A percentile compares a stretch with the other conserved stretches of the same genome.
These are phyloP conservation scores for Enteromius thamalakanensis DNA, from an alignment of 2,797 vertebrate genomes.

Conservation along the genomic window DNA sequence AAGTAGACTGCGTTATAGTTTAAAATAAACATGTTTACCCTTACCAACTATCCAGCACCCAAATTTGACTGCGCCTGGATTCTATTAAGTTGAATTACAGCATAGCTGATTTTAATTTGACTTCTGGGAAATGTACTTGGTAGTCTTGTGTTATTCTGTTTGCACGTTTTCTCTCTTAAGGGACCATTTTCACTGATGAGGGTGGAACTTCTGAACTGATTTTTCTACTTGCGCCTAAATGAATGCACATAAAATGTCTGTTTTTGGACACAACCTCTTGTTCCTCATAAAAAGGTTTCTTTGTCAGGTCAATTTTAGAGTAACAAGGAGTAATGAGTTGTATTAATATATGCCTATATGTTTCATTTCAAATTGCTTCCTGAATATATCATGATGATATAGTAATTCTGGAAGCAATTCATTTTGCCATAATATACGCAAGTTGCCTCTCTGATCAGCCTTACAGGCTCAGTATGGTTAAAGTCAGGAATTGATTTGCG, in stretches of 20 bases:
- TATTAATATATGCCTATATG: neutral
- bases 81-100: neutral
- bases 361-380: slow-evolving; percentile 18
- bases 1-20: neutral
- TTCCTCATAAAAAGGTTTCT: neutral
- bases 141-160: slow-evolving; percentile 22
- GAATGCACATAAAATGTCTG: neutral
- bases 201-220: neutral
- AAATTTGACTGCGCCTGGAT: neutral
- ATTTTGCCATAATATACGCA: neutral
- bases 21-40: neutral
- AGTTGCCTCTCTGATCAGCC: slow-evolving; percentile 4
- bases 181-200: slow-evolving; percentile 17
- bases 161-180: slow-evolving; percentile 19
- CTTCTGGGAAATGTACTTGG: slow-evolving; percentile 23
- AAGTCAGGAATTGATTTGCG: slow-evolving; percentile 6
- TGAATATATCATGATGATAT: slow-evolving; percentile 24
- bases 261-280: neutral
- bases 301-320: slow-evolving; percentile 24
- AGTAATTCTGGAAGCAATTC: slow-evolving; percentile 15
- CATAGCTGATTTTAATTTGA: slow-evolving; percentile 32
- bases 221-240: neutral
- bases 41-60: neutral
- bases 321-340: neutral
- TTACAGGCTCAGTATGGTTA: slow-evolving; percentile 20